Evolutionary conservation across 2,797 vertebrate genomes (phyloP), one percentile per base, ranked within the genome.

Genomic region (Staurois parvus): DNA sequence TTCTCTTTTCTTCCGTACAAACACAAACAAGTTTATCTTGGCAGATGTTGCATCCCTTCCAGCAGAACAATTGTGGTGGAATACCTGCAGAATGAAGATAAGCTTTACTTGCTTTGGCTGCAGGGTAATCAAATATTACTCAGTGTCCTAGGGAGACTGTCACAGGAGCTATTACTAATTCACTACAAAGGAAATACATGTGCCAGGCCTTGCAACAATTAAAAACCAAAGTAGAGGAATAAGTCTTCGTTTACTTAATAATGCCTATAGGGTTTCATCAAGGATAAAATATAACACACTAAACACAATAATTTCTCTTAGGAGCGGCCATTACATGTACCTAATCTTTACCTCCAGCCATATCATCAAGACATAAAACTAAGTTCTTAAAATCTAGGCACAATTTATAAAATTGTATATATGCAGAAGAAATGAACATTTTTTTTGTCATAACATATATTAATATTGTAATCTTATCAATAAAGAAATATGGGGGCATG

Each of bases 71-170:
- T 78, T 83, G 85, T 78, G 80, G 79, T 83, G 76, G 73, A 72
- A 83, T 87, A 87, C 85, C 85, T 87, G 85, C 85, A 83, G 85
- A 87, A 87, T 87, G 80, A 79, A 87, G 85, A 87, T 87, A 87
- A 87, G 85, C 75, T 79, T 77, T 78, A 59, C 75, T 73, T 83
- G 80, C 81, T 69, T 83, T 87, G 32, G 68, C 85, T 87, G 75
- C 80, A 73, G 76, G 76, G 68, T 83, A 77, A 87, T 87, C 80
- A 87, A 87, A 87, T 83, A 79, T 79, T 87, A 83, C 81, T 87
- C 69, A 79, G 70, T 64, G 66, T 86, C 85, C 85, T 86, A 77
- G 59, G 75, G 85, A 83, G 74, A 68, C 76, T 83, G 85, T 79
- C 85, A 83, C 81, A 79, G 78, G 69, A 87, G 77, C 81, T 83